phyloP scores from a whole-genome alignment of 2,113 vertebrate species.

The Polypterus bichir region DNA sequence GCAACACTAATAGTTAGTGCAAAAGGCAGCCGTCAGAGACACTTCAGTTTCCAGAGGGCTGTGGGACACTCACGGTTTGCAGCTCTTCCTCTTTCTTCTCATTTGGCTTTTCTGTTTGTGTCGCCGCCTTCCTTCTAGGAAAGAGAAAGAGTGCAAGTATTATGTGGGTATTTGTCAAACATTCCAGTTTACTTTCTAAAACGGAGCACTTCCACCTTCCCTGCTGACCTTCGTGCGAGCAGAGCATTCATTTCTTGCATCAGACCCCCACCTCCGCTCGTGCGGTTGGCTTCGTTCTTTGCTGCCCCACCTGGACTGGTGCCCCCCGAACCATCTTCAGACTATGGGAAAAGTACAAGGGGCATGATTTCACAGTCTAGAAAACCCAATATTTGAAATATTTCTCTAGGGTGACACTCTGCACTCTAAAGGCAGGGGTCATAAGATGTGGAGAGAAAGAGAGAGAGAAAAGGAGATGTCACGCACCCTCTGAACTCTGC shows the following conservation, averaged over 20 bases:
- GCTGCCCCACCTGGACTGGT: conserved; percentile 65
- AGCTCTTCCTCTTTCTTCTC: conserved; percentile 81
- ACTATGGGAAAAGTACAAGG: conserved; percentile 43
- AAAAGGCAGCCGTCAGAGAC: not conserved
- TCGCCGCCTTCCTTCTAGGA: conserved; percentile 87
- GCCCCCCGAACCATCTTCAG: conserved; percentile 78
- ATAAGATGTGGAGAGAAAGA: too few species aligned
- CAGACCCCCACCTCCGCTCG: conserved; percentile 84
- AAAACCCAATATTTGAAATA: too few species aligned
- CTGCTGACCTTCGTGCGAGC: conserved; percentile 81
- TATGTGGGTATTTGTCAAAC: conserved; percentile 6
- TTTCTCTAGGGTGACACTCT: too few species aligned
- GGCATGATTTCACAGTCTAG: not conserved
- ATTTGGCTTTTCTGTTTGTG: conserved; percentile 84
- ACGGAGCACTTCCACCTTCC: not conserved
- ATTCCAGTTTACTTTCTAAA: not conserved
- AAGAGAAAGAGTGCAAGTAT: not conserved
- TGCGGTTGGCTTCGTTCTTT: conserved; percentile 86
- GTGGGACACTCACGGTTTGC: conserved; percentile 69
- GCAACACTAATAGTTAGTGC: not conserved
- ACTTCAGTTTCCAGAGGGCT: too few species aligned
- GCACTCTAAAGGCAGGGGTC: too few species aligned
- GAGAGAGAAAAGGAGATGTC: not conserved
- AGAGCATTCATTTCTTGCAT: conserved; percentile 99
- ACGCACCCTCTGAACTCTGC: conserved; percentile 86